These are phyloP conservation scores for Tachysurus vachellii DNA, from an alignment of 2,113 vertebrate species.

Conservation along the genomic window DNA sequence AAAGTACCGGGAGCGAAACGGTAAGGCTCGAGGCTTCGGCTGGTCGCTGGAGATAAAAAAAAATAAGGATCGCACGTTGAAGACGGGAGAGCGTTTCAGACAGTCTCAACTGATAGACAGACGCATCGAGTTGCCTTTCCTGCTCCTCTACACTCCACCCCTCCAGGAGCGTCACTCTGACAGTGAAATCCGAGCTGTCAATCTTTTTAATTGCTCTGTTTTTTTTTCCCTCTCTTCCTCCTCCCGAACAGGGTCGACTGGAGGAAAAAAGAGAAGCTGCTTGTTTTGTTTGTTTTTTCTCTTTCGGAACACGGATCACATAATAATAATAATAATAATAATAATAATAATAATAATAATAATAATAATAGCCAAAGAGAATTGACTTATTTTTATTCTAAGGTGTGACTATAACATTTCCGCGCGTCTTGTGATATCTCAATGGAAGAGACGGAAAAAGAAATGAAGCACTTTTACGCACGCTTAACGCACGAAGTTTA, in stretches of 20 bases:
- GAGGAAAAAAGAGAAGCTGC: slow-evolving; percentile 27
- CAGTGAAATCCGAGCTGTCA: slow-evolving; percentile 99
- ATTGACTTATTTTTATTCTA: not conserved
- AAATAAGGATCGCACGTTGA: slow-evolving; percentile 82
- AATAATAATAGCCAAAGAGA: not conserved
- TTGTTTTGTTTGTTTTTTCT: not conserved
- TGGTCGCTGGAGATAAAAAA: slow-evolving; percentile 72
- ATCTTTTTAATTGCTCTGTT: slow-evolving; percentile 95
- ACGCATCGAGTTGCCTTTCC: slow-evolving; percentile 99
- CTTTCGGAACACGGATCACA: slow-evolving; percentile 23
- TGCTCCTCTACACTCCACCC: slow-evolving; percentile 94
- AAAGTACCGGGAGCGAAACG: slow-evolving; percentile 83
- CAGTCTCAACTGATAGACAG: slow-evolving; percentile 99
- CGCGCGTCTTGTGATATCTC: not conserved
- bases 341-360: not conserved
- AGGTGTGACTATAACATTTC: not conserved
- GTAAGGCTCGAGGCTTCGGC: slow-evolving; percentile 73
- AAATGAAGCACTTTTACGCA: not conserved
- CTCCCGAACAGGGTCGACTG: slow-evolving; percentile 42
- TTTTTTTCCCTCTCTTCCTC: slow-evolving; percentile 53
- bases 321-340: slow-evolving; percentile 31
- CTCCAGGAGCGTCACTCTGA: slow-evolving; percentile 98
- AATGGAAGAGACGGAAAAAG: not conserved
- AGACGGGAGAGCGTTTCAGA: slow-evolving; percentile 93
- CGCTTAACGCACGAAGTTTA: slow-evolving; percentile 6